Evolutionary conservation across 2,888 invertebrate species (phyloP).

Genomic region (Phortica okadai): DNA sequence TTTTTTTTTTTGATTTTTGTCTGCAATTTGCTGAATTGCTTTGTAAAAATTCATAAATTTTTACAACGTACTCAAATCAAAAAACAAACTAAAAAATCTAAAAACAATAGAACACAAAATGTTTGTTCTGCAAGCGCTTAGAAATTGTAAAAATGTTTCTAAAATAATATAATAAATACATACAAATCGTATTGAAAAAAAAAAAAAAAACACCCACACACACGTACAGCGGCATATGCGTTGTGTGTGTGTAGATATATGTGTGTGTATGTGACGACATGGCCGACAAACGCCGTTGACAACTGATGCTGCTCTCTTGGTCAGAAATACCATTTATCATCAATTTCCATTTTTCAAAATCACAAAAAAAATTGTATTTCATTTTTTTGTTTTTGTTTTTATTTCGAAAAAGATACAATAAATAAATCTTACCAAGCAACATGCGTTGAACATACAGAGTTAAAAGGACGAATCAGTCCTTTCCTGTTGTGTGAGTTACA

Average conservation of each 20-base stretch:
- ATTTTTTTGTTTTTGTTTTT: conserved; percentile 8
- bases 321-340: conserved; percentile 70
- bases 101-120: background rate
- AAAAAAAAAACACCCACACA: background rate
- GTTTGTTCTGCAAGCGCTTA: background rate
- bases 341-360: conserved; percentile 72
- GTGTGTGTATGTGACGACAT: background rate
- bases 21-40: background rate
- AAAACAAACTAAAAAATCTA: background rate
- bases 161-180: background rate
- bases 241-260: no score
- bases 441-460: background rate
- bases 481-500: background rate
- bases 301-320: conserved; percentile 56
- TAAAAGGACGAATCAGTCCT: background rate
- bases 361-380: conserved; percentile 20
- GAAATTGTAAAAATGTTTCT: background rate
- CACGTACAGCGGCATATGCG: background rate
- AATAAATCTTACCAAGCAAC: background rate
- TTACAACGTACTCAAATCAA: background rate
- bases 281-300: conserved; percentile 53
- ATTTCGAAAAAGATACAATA: background rate
- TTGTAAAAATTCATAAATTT: background rate
- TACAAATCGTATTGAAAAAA: background rate
- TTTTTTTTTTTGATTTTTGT: background rate